Percentiles rank a stretch among this genome's conserved stretches.
phyloP scores from a whole-genome alignment of 2,113 vertebrate genomes.

The Chauna torquata region DNA sequence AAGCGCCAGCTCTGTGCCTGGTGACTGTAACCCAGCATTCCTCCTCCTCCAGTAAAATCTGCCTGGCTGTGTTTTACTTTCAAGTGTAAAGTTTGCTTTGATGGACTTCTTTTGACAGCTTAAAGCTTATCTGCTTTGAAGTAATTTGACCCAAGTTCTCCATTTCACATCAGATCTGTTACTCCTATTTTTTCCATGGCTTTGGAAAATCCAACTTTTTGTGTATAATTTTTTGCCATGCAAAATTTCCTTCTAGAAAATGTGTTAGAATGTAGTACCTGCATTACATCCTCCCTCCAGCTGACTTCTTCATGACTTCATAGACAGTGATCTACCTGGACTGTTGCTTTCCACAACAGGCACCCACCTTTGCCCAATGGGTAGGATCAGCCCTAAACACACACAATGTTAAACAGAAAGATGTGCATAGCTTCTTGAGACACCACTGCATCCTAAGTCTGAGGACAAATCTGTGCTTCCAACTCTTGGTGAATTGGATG shows the following conservation, averaged over 20 bases:
- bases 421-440: not conserved
- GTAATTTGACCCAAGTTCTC: not conserved
- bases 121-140: not conserved
- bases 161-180: not conserved
- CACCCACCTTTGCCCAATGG: not conserved
- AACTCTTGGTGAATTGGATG: not conserved
- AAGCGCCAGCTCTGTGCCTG: not conserved
- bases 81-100: not conserved
- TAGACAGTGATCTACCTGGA: not conserved
- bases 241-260: not conserved
- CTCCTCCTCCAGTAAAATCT: not conserved
- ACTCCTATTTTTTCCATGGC: not conserved
- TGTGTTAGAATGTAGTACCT: not conserved
- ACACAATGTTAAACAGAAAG: not conserved
- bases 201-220: not conserved
- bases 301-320: not conserved
- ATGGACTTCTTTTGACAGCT: constrained; percentile 5
- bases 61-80: not conserved
- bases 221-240: not conserved
- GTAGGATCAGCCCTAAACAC: not conserved
- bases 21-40: not conserved
- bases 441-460: not conserved
- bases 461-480: not conserved
- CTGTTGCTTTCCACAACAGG: not conserved
- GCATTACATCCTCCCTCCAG: not conserved